A percentile compares a stretch with the other conserved stretches of the same genome.
Evolutionary conservation across 2,888 invertebrate genomes (phyloP).

Genomic region (Nemoura dubitans): DNA sequence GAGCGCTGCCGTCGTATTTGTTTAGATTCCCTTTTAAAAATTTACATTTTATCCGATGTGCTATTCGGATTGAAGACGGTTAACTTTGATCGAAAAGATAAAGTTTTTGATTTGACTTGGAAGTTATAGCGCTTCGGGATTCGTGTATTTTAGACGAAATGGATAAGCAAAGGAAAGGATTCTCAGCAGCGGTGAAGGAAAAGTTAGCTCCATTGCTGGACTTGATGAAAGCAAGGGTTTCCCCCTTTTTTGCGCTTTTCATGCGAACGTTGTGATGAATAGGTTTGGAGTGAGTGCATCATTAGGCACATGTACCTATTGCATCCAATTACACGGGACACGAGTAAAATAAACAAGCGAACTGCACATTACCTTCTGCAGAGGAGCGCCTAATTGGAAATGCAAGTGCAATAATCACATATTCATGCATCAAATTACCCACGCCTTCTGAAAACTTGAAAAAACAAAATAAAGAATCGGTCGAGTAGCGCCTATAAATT

Average conservation of each 20-base stretch:
- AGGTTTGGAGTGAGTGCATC: not conserved
- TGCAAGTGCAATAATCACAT: slow-evolving; percentile 7
- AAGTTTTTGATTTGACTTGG: not conserved
- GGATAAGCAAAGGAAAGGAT: not conserved
- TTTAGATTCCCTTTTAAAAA: not conserved
- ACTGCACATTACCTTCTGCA: not conserved
- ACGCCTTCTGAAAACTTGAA: not conserved
- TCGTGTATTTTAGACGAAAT: not conserved
- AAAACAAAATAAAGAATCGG: not conserved
- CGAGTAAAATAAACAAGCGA: not conserved
- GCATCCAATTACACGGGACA: not conserved
- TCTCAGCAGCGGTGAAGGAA: not conserved
- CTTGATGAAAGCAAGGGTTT: not conserved
- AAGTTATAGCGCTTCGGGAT: not conserved
- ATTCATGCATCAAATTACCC: slow-evolving; percentile 7
- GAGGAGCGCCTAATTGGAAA: not conserved
- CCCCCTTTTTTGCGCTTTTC: not conserved
- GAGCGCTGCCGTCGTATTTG: not conserved
- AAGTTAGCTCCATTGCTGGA: not conserved
- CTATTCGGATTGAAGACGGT: not conserved
- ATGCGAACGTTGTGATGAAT: not conserved
- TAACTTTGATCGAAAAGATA: not conserved
- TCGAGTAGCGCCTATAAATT: not conserved
- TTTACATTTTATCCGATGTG: not conserved
- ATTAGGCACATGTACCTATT: not conserved